These are phyloP conservation scores for Dynastes tityus DNA, from an alignment of 2,888 invertebrate species.

Conservation along the genomic window DNA sequence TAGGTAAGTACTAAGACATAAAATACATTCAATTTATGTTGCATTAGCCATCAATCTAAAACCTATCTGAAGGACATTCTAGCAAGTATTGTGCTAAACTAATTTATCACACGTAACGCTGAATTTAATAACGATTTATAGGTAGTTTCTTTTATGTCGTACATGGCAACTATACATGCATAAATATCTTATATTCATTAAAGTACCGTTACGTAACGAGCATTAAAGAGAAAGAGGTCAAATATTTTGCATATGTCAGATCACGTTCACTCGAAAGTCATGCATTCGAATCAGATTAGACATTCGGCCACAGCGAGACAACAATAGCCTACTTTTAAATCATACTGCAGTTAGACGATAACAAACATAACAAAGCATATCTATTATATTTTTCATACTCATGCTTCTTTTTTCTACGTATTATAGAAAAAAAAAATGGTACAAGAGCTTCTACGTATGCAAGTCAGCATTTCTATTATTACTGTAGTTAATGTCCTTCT, in stretches of 20 bases:
- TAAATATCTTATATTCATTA: not conserved
- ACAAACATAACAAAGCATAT: too few species aligned
- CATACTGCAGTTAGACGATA: too few species aligned
- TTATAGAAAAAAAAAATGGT: too few species aligned
- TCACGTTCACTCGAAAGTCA: conserved; percentile 5
- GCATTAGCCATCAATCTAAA: too few species aligned
- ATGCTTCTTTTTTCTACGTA: too few species aligned
- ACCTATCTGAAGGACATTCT: too few species aligned
- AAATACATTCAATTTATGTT: too few species aligned
- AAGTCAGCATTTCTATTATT: too few species aligned
- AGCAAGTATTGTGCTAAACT: not conserved
- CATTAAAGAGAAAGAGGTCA: not conserved
- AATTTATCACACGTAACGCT: not conserved
- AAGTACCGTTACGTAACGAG: not conserved
- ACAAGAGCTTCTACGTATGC: too few species aligned
- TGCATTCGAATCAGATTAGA: not conserved
- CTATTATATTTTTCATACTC: too few species aligned
- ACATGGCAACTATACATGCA: not conserved
- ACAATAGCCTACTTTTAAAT: conserved; percentile 13
- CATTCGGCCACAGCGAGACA: not conserved
- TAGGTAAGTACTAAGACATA: too few species aligned
- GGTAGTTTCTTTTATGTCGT: not conserved
- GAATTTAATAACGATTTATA: not conserved
- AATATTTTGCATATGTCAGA: conserved; percentile 15
- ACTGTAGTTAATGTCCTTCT: too few species aligned